A percentile compares a stretch with the other conserved stretches of the same genome.
Evolutionary conservation across 1,140 invertebrate species (phyloP).

Genomic region (Panulirus ornatus): DNA sequence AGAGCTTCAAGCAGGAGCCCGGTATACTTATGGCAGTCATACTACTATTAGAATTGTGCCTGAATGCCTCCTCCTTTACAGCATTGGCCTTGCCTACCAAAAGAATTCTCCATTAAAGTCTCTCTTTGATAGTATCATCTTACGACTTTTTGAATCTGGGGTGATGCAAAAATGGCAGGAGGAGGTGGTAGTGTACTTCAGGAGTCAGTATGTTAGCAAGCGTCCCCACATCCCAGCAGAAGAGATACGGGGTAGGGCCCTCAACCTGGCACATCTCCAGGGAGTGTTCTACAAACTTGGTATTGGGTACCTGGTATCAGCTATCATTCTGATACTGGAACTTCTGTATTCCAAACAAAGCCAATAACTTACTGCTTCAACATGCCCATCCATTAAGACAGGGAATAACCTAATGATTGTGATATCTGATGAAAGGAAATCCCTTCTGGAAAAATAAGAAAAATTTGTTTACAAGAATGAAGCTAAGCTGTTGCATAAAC

Average conservation of each 20-base stretch:
- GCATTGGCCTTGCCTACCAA: slow-evolving; percentile 71
- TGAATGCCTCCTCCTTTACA: slow-evolving; percentile 70
- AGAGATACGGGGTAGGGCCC: neutral
- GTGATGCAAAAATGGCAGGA: slow-evolving; percentile 55
- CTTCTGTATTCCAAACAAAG: neutral
- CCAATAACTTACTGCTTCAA: too few species aligned
- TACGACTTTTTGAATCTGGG: slow-evolving; percentile 70
- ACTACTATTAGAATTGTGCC: slow-evolving; percentile 64
- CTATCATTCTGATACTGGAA: neutral
- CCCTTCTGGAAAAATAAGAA: too few species aligned
- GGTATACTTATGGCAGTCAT: slow-evolving; percentile 57
- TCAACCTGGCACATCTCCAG: slow-evolving; percentile 31
- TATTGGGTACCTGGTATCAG: neutral
- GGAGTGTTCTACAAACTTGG: slow-evolving; percentile 16
- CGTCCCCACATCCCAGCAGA: neutral
- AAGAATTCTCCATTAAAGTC: slow-evolving; percentile 72
- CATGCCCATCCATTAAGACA: too few species aligned
- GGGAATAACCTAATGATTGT: too few species aligned
- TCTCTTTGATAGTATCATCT: slow-evolving; percentile 53
- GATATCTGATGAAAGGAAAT: too few species aligned
- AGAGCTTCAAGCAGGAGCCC: slow-evolving; percentile 34
- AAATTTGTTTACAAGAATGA: too few species aligned
- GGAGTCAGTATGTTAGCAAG: slow-evolving; percentile 13
- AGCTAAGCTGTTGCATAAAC: too few species aligned
- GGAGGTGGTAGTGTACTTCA: slow-evolving; percentile 59